phyloP scores from a whole-genome alignment of 1,140 invertebrate genomes.

The Drosophila yakuba region DNA sequence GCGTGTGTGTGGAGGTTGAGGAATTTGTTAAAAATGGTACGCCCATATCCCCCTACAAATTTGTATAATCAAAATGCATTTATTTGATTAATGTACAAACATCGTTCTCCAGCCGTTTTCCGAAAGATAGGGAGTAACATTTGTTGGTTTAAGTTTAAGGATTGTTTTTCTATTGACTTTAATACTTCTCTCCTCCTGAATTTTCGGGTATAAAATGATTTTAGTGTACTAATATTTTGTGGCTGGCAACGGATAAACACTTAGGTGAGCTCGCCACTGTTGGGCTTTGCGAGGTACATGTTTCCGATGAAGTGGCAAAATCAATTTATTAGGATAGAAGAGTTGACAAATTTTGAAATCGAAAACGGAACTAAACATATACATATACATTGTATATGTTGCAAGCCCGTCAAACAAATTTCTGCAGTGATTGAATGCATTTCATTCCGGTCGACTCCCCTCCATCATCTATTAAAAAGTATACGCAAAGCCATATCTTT shows the following conservation, averaged over 20 bases:
- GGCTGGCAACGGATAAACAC: conserved; percentile 5
- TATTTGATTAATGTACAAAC: conserved; percentile 57
- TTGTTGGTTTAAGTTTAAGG: conserved; percentile 24
- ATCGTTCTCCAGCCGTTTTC: background rate
- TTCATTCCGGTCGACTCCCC: background rate
- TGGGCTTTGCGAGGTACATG: background rate
- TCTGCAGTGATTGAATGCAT: conserved; percentile 31
- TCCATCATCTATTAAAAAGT: conserved; percentile 44
- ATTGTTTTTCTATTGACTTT: conserved; percentile 46
- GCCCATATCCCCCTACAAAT: too few species aligned
- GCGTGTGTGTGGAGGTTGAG: background rate
- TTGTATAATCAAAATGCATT: conserved; percentile 43
- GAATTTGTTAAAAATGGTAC: background rate
- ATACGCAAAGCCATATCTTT: conserved; percentile 40
- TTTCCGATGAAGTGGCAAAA: background rate
- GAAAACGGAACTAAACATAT: background rate
- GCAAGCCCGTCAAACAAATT: background rate
- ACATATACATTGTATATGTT: background rate
- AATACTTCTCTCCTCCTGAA: conserved; percentile 13
- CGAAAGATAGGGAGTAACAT: conserved; percentile 36
- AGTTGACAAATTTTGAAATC: conserved; percentile 2
- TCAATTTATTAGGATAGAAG: conserved; percentile 6
- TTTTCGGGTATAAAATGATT: background rate
- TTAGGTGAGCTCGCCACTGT: background rate
- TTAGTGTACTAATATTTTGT: conserved; percentile 7